Evolutionary conservation across 1,140 invertebrate genomes (phyloP), one percentile per base, ranked within the genome.

Genomic region (Pteromalus puparum): DNA sequence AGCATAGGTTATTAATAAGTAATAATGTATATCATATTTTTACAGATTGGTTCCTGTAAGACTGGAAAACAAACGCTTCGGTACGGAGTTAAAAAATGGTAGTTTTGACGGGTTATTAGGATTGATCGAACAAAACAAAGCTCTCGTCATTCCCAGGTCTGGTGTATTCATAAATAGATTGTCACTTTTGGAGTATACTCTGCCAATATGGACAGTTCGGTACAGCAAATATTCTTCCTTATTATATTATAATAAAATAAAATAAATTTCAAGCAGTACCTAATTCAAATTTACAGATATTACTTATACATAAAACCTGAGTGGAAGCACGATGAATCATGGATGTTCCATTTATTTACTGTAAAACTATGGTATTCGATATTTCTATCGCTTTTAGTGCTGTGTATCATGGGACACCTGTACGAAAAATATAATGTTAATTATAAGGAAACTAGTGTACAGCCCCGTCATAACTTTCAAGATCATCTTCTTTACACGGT

Each of bases 401-500:
- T 90, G 15, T 87, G 89, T 42, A 26, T 86, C 0, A 30, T 86
- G 12, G 88, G 88, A 1, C 90, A 87, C 48, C 48, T 86, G 10
- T 83, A 84, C 6, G 87, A 89, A 61, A 87, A 84, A 86, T 68
- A 84, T 30, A 4, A n/a, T n/a, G n/a, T 70, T 6, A 73, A 18
- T 21, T 1, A 13, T 0, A 26, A 30, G 15, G 6, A 28, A 67
- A 74, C 18, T 67, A 30, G 1, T 77, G 67, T 6, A 48, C 38
- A 1, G 48, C 79, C n/a, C n/a, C n/a, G 24, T 86, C 73, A 28
- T n/a, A 85, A 38, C 78, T 61, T 90, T 15, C 76, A 82, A 61
- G 90, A 91, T 87, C 88, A 91, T 75, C 48, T 89, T 38, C 88
- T 90, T 46, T 87, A 88, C 67, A 88, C 89, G 0, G 80, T 88